Evolutionary conservation across 2,113 vertebrate species (phyloP).

Genomic region (Heloderma charlesbogerti): DNA sequence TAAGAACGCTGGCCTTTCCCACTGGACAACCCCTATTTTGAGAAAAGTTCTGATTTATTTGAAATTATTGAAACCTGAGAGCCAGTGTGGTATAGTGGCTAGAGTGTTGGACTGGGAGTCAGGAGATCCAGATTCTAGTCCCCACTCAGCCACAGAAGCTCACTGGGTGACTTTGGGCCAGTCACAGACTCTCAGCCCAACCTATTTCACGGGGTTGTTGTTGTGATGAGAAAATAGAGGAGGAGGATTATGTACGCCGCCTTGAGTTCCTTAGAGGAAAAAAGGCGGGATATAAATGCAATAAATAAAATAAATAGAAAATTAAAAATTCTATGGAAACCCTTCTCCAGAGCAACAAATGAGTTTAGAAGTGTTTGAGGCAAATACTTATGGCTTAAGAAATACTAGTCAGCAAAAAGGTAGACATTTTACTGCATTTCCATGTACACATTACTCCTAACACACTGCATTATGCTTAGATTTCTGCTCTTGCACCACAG

Average conservation of each 20-base stretch:
- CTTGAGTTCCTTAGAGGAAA: too few species aligned
- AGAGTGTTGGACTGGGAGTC: too few species aligned
- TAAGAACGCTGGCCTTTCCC: background rate
- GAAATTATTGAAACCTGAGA: background rate
- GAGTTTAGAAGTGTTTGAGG: fast-evolving
- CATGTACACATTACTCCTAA: background rate
- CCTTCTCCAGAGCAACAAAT: background rate
- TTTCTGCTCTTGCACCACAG: background rate
- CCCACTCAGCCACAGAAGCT: too few species aligned
- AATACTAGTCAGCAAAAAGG: background rate
- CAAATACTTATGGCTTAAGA: background rate
- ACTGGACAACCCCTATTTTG: background rate
- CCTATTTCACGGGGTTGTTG: too few species aligned
- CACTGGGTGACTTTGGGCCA: too few species aligned
- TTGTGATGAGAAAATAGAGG: too few species aligned
- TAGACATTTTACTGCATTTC: background rate
- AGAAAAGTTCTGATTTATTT: background rate
- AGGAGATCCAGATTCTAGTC: too few species aligned
- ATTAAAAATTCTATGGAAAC: background rate
- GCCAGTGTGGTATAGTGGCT: too few species aligned
- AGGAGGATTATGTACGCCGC: too few species aligned
- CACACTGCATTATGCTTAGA: background rate
- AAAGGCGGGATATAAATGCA: too few species aligned
- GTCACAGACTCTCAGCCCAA: too few species aligned
- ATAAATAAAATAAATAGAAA: too few species aligned